These are phyloP conservation scores for Macrophya alboannulata DNA, from an alignment of 2,888 invertebrate species.

Conservation along the genomic window DNA sequence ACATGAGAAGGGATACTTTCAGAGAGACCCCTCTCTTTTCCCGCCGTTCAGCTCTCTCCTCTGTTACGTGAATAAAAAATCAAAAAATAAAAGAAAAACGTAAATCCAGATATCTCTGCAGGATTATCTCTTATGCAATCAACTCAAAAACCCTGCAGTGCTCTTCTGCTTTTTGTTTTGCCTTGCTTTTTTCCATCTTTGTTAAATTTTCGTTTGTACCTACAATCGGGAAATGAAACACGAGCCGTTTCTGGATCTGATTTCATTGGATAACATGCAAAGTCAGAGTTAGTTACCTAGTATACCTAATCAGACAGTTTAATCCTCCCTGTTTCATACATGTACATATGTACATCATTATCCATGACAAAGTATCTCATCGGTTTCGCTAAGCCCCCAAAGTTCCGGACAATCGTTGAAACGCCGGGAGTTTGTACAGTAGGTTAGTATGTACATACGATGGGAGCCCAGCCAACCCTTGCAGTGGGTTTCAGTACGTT, in stretches of 20 bases:
- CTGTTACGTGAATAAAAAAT: not conserved
- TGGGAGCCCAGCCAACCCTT: not conserved
- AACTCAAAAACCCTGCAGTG: not conserved
- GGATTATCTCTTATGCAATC: constrained; percentile 1
- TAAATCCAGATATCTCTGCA: not conserved
- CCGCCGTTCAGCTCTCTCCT: not conserved
- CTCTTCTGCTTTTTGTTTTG: not conserved
- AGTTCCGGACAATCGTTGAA: constrained; percentile 9
- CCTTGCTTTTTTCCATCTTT: not conserved
- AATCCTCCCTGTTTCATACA: not conserved
- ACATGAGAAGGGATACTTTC: constrained; percentile 22
- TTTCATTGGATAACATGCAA: not conserved
- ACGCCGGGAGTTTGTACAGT: constrained; percentile 2
- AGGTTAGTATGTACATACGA: constrained; percentile 15
- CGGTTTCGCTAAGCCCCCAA: constrained; percentile 11
- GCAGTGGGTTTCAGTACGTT: not conserved
- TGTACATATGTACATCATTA: not conserved
- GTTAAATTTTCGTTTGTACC: not conserved
- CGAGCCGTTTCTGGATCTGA: not conserved
- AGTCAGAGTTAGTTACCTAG: not conserved
- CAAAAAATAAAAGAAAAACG: not conserved
- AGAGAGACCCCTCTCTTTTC: too few relatives aligned
- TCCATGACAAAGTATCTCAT: constrained; percentile 8
- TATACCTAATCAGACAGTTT: not conserved
- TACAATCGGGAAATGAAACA: not conserved